Evolutionary conservation across 1,140 invertebrate species (phyloP), one percentile per base, ranked within the genome.

Genomic region (Subanguina moxae): DNA sequence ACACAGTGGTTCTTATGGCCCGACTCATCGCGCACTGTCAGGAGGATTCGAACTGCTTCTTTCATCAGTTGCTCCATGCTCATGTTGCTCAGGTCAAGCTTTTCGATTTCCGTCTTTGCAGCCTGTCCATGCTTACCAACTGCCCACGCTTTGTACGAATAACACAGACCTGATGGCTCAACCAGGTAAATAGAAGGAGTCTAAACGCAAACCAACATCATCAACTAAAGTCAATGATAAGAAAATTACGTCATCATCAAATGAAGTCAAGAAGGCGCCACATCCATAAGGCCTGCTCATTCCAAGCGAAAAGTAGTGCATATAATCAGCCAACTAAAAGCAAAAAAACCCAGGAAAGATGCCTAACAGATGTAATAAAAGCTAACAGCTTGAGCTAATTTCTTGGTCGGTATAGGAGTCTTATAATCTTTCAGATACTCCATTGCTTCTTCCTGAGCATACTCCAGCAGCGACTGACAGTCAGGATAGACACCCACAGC

Each of bases 61-160:
- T 83, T 82, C 15, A 78, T 75, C 13, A 83, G 63, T 27, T 82
- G 62, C 19, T 76, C 62, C 27, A 72, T 63, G 45, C 45, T 46
- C 15, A 46, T 15, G 52, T 74, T 56, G 28, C 27, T 65, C 32
- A 84, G 76, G 82, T 94, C 94, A 0, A 97, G 83, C 84, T 98
- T 99, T 85, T 99, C 96, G 81, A 99, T 95, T 87, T 99, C 96
- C 28, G 96, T 98, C 86, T 98, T 97, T 5, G 95, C 96, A 64
- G 92, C 90, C 83, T 98, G 95, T 83, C 95, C 95, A 11, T 94
- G 94, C 87, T 99, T 99, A 1, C 96, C 96, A 75, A 87, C 85
- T 17, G 95, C 93, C 87, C 93, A 97, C 13, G 94, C 94, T 85
- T 88, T 90, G 84, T 96, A 98, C 45, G 94, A 94, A 90, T 92